phyloP scores from a whole-genome alignment of 1,140 invertebrate genomes.

The Trichonephila inaurata region DNA sequence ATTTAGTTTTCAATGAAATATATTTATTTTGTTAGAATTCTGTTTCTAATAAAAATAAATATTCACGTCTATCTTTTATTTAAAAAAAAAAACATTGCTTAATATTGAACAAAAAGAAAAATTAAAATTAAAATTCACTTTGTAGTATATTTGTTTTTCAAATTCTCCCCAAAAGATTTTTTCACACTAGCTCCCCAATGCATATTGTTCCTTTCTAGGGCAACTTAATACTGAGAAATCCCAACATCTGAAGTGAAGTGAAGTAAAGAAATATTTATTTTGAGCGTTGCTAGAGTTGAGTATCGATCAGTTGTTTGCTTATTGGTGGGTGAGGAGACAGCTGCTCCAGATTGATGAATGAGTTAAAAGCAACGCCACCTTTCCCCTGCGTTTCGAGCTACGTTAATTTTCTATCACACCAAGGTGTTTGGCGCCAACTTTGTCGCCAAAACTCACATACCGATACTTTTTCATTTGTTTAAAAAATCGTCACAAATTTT shows the following conservation, averaged over 20 bases:
- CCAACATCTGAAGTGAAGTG: neutral
- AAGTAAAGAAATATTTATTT: slow-evolving; percentile 61
- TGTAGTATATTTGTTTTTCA: neutral
- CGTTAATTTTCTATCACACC: slow-evolving; percentile 64
- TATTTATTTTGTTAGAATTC: too few species aligned
- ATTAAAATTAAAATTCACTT: neutral
- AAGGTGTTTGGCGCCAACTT: neutral
- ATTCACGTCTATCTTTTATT: too few species aligned
- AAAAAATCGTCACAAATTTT: too few species aligned
- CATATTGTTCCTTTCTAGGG: neutral
- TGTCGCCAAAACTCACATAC: slow-evolving; percentile 9
- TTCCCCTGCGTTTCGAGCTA: slow-evolving; percentile 4
- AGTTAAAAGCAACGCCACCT: slow-evolving; percentile 75
- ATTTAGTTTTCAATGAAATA: too few species aligned
- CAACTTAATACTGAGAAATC: neutral
- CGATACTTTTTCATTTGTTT: too few species aligned
- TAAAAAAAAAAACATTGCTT: too few species aligned
- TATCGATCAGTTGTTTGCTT: slow-evolving; percentile 76
- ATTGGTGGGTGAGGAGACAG: slow-evolving; percentile 74
- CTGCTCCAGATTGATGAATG: slow-evolving; percentile 75
- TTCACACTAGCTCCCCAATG: neutral
- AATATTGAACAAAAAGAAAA: neutral
- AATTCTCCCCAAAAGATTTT: neutral
- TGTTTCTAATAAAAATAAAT: too few species aligned
- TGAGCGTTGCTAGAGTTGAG: slow-evolving; percentile 39